Evolutionary conservation across 2,888 invertebrate species (phyloP), one percentile per base, ranked within the genome.

Genomic region (Drosophila anomelani): DNA sequence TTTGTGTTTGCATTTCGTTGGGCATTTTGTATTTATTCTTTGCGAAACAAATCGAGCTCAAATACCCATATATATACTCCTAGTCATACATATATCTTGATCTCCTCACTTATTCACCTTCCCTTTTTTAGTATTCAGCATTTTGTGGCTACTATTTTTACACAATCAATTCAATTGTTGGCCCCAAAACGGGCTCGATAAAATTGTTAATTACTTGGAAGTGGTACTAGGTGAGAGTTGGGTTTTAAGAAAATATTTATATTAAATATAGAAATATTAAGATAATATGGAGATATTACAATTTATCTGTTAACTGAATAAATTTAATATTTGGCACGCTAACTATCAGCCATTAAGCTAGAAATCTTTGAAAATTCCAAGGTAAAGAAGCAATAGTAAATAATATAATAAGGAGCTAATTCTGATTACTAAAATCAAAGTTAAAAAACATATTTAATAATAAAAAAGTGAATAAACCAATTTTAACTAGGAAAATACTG

Each of bases 31-130:
- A 67, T 88, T 76, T 83, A 72, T 67, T 60, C 61, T 71, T 81
- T 81, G 56, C 62, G 61, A 64, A 78, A 70, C 82, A 87, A 86
- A 87, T 87, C 80, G 87, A 85, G 87, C 87, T 76, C 69, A 76
- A 85, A 78, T 72, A 71, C 51, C 67, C 29, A 61, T 20, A 36
- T 53, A 29, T n/a, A 12, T 12, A 34, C 32, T 79, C 72, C 57
- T 53, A 38, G n/a, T 26, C 69, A 60, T 64, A 71, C 59, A 55
- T 10, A 23, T 46, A 26, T 26, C 17, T 32, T 20, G 15, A 49
- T 43, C 47, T 47, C 26, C 39, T 20, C 36, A 23, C 29, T n/a
- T 47, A 13, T 38, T 26, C 58, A 15, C 23, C 39, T 13, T 55
- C 41, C 41, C 10, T 13, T 7, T 55, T 41, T 41, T 41, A 13